Base-by-base conservation (phyloP, 2,113 vertebrate genomes). In the Dipodomys merriami region DNA sequence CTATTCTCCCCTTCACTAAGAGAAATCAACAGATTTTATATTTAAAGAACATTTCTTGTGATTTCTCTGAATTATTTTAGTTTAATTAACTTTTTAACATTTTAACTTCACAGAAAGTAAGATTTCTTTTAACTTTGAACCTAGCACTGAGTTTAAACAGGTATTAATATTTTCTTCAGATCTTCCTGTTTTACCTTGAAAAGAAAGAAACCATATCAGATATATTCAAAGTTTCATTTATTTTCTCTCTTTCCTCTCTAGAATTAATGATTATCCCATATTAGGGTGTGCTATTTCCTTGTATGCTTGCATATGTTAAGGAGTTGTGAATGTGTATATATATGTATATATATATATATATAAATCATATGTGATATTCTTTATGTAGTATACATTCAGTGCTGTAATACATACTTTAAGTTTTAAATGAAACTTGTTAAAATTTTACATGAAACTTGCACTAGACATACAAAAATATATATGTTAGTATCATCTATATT, bases 141-240 rank as follows among this genome's bases (percentile, higher is more conserved):
- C 25, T 91, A 72, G 7, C 53, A 80, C 39, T 84, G 16, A 88
- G 20, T 80, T 85, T 91, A 93, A 64, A 57, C 44, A 77, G 49
- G 12, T 80, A 73, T 23, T 88, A 79, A 68, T 49, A 79, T 83
- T 89, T 78, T 82, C 80, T 82, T 89, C 44, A 91, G 22, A 18
- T 83, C 10, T 30, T 93, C 79, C 22, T 77, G 35, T 49, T 78
- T 79, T 79, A 39, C 39, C 80, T 68, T 88, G 73, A 88, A 91
- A 91, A 91, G 25, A 79, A 87, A n/a, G 35, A 78, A 83, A 78
- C 11, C n/a, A 46, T 69, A 23, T 27, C 20, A 84, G 60, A 53
- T 46, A 29, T 33, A 76, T 23, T 10, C 77, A 69, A 80, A 67
- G 11, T 23, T 93, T 81, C 72, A n/a, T 91, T 9, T 89, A 16